A percentile compares a stretch with the other conserved stretches of the same genome.
Conservation (phyloP, 2,888 invertebrate species). For the Corythucha ciliata region DNA sequence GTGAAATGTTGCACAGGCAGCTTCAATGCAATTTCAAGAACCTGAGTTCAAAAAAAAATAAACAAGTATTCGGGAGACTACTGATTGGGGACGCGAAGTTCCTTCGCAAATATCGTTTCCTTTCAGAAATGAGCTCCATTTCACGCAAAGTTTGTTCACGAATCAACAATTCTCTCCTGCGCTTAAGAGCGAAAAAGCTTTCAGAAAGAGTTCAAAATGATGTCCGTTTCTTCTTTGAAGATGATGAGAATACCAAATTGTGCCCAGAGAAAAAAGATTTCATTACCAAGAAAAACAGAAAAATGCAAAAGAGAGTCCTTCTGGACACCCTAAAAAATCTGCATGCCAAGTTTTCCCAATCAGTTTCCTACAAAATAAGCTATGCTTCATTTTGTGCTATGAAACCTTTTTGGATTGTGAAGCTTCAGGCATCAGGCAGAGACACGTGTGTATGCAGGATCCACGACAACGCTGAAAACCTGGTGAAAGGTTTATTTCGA, state of each 20-base stretch:
- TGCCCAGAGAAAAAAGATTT: constrained; percentile 26
- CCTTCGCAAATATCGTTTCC: constrained; percentile 11
- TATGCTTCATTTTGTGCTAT: constrained; percentile 21
- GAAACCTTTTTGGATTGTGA: constrained; percentile 27
- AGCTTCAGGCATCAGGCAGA: constrained; percentile 10
- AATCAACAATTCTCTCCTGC: constrained; percentile 8
- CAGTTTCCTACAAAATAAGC: constrained; percentile 13
- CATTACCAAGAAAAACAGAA: constrained; percentile 6
- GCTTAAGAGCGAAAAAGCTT: constrained; percentile 1
- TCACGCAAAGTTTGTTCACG: constrained; percentile 7
- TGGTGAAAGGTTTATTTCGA: constrained; percentile 7
- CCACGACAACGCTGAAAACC: constrained; percentile 19
- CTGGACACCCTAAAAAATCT: constrained; percentile 14
- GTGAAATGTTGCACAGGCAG: constrained; percentile 20
- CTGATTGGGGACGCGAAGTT: constrained; percentile 9
- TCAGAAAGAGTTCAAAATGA: constrained; percentile 1
- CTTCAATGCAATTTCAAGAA: constrained; percentile 15
- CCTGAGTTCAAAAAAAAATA: constrained; percentile 15
- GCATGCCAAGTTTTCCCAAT: constrained; percentile 2
- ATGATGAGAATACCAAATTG: constrained; percentile 21
- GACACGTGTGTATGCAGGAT: constrained; percentile 22
- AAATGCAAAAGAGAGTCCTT: constrained; percentile 21
- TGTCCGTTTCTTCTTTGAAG: constrained; percentile 17
- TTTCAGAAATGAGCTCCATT: constrained; percentile 8
- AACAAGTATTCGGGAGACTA: constrained; percentile 2